phyloP scores from a whole-genome alignment of 2,797 vertebrate genomes.

The Dryobates pubescens region DNA sequence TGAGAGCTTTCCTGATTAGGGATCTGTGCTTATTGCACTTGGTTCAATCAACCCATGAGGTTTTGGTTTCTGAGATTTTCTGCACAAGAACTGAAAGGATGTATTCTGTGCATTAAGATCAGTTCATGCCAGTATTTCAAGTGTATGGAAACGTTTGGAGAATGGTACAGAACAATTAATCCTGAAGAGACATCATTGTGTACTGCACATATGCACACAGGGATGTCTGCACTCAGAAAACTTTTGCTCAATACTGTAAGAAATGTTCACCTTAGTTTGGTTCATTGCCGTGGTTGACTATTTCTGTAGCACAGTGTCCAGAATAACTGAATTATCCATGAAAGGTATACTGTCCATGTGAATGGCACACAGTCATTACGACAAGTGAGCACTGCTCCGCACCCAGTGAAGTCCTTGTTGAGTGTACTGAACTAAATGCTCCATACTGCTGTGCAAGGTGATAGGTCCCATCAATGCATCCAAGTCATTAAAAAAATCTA shows the following conservation, averaged over 20 bases:
- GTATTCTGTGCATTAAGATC: constrained; percentile 27
- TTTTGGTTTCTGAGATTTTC: constrained; percentile 68
- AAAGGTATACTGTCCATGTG: constrained; percentile 28
- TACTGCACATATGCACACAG: constrained; percentile 36
- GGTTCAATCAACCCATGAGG: constrained; percentile 54
- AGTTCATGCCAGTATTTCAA: constrained; percentile 51
- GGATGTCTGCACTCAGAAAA: constrained; percentile 65
- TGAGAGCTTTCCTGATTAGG: constrained; percentile 43
- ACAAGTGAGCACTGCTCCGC: constrained; percentile 89
- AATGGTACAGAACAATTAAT: constrained; percentile 46
- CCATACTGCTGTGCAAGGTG: constrained; percentile 97
- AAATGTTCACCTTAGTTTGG: constrained; percentile 72
- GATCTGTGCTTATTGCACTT: constrained; percentile 69
- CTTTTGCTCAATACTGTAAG: constrained; percentile 57
- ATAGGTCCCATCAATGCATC: constrained; percentile 94
- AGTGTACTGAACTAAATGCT: constrained; percentile 95
- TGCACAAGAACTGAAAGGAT: constrained; percentile 49
- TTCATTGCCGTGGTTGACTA: constrained; percentile 71
- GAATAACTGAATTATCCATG: constrained; percentile 70
- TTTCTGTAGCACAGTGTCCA: constrained; percentile 80
- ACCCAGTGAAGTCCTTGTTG: constrained; percentile 98
- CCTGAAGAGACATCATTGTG: constrained; percentile 60
- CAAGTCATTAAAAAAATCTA: constrained; percentile 99
- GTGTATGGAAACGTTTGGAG: constrained; percentile 42
- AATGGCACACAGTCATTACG: constrained; percentile 75